Conservation (phyloP, 2,797 vertebrate species). For the Cynopterus sphinx region DNA sequence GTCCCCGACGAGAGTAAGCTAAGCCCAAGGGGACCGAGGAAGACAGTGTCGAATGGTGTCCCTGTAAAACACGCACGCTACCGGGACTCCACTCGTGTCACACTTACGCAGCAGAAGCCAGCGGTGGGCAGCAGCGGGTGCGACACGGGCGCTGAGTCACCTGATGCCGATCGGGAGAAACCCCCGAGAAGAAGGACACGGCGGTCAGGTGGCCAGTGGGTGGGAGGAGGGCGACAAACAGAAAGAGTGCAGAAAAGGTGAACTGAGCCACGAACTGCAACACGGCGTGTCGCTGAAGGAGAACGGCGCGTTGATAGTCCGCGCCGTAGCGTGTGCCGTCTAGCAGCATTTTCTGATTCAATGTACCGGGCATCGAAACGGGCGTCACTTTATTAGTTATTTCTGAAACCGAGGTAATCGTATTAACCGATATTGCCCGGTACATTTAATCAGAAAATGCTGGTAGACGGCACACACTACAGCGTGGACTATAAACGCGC, state of each 20-base stretch:
- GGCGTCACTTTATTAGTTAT: too few relatives aligned
- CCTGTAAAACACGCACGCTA: conserved; percentile 95
- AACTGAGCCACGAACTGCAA: conserved; percentile 89
- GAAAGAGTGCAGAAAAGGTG: conserved; percentile 80
- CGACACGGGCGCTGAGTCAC: conserved; percentile 83
- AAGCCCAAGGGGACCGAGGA: conserved; percentile 97
- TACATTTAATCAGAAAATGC: too few relatives aligned
- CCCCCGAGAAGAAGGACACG: too few relatives aligned
- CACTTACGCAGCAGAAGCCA: conserved; percentile 87
- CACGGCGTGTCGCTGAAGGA: conserved; percentile 80
- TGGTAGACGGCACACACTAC: too few relatives aligned
- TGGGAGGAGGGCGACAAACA: conserved; percentile 92
- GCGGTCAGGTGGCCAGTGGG: conserved; percentile 87
- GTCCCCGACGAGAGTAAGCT: conserved; percentile 91
- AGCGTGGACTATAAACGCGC: conserved; percentile 79
- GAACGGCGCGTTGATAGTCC: too few relatives aligned
- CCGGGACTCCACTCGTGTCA: conserved; percentile 95
- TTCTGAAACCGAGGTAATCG: too few relatives aligned
- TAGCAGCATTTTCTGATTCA: too few relatives aligned
- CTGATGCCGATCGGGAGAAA: too few relatives aligned
- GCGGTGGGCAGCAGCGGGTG: conserved; percentile 53
- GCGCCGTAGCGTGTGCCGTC: too few relatives aligned
- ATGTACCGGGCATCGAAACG: too few relatives aligned
- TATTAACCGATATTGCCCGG: too few relatives aligned
- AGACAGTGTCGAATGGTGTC: conserved; percentile 95